These are phyloP conservation scores for Agrochola macilenta DNA, from an alignment of 2,888 invertebrate species.

Conservation along the genomic window DNA sequence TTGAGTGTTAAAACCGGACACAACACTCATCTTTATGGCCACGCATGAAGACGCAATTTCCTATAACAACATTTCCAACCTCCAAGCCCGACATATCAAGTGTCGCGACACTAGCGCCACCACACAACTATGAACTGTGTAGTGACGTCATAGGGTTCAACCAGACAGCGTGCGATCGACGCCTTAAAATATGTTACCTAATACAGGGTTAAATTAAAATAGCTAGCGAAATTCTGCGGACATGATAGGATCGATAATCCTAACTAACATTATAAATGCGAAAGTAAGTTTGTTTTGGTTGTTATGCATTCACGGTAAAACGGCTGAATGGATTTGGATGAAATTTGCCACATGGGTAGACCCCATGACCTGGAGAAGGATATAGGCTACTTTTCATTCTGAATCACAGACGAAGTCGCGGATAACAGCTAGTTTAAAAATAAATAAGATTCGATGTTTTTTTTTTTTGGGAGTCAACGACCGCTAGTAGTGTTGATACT, in stretches of 20 bases:
- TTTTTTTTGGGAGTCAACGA: neutral
- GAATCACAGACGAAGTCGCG: too few species aligned
- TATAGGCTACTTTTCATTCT: too few species aligned
- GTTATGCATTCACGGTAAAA: too few species aligned
- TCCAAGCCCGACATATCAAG: constrained; percentile 50
- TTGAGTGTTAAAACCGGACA: neutral
- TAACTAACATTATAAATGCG: too few species aligned
- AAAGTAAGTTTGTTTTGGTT: too few species aligned
- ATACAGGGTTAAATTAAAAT: neutral
- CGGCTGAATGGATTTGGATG: too few species aligned
- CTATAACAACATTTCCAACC: constrained; percentile 12
- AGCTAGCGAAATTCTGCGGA: too few species aligned
- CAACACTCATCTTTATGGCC: constrained; percentile 4
- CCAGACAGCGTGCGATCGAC: constrained; percentile 10
- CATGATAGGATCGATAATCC: neutral
- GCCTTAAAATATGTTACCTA: neutral
- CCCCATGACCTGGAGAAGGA: too few species aligned
- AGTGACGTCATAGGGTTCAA: constrained; percentile 35
- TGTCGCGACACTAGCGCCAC: constrained; percentile 46
- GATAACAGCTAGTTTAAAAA: neutral
- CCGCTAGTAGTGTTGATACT: neutral
- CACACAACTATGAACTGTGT: constrained; percentile 14
- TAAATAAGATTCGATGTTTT: neutral
- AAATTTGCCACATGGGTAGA: too few species aligned
- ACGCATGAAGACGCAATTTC: neutral